Conservation (phyloP, 2,797 vertebrate species). For the Dipus sagitta region DNA sequence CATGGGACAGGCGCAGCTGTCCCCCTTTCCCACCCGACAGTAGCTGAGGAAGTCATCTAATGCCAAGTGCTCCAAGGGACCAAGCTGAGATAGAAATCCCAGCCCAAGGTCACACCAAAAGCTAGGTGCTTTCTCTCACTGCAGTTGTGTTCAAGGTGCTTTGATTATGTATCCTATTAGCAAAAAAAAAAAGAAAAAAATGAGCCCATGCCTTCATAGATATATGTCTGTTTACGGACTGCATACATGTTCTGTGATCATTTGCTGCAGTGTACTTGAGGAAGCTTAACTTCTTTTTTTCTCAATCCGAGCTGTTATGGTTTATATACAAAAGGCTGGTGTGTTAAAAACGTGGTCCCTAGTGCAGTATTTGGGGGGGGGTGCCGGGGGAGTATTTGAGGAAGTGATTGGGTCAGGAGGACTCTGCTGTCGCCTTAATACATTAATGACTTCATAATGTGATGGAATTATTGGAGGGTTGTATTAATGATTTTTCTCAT, state of each 20-base stretch:
- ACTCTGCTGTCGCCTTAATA: background rate
- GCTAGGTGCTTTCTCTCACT: background rate
- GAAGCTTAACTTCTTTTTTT: background rate
- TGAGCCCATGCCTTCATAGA: accelerated
- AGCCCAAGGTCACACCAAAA: background rate
- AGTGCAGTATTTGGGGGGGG: background rate
- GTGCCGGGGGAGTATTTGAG: background rate
- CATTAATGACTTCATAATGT: background rate
- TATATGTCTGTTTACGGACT: background rate
- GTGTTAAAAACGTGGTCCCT: background rate
- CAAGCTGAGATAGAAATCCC: background rate
- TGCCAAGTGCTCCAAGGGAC: background rate
- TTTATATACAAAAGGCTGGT: background rate
- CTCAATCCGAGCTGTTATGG: background rate
- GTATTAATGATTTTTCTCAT: background rate
- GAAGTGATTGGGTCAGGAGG: background rate
- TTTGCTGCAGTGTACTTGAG: accelerated
- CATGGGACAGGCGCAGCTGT: accelerated
- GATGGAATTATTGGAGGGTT: background rate
- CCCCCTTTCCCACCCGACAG: background rate
- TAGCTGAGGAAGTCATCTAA: background rate
- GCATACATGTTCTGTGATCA: background rate
- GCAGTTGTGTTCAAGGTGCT: background rate
- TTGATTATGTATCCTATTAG: background rate
- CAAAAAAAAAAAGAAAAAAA: background rate